Percentiles rank a stretch among this genome's conserved stretches.
Evolutionary conservation across 2,888 invertebrate genomes (phyloP).

Genomic region (Vannuccia rotundouncinata): DNA sequence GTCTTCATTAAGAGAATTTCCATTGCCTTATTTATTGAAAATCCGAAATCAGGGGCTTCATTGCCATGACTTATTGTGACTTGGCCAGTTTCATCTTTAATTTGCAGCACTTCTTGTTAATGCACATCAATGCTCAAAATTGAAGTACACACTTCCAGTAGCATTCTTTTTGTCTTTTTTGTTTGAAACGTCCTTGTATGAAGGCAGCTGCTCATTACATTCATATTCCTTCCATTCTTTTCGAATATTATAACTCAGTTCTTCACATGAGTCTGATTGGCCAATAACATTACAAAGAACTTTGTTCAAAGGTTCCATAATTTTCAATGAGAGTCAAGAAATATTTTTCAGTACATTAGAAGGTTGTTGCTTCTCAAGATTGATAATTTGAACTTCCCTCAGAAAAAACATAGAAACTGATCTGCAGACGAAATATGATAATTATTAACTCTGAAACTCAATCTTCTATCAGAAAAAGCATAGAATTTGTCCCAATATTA

Average conservation of each 20-base stretch:
- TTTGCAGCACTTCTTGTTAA: background rate
- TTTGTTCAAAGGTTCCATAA: background rate
- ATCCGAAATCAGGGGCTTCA: background rate
- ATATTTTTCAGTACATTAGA: background rate
- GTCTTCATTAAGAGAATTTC: background rate
- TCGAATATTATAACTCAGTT: background rate
- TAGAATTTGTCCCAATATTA: background rate
- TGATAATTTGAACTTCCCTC: background rate
- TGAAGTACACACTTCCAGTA: slow-evolving; percentile 7
- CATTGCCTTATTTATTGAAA: slow-evolving; percentile 18
- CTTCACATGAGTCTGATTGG: background rate
- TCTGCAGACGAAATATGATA: background rate
- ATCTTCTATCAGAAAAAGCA: no score
- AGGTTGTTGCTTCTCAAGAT: background rate
- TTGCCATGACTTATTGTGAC: background rate
- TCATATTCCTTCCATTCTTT: background rate
- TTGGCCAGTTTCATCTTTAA: slow-evolving; percentile 6
- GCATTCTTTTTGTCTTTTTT: background rate
- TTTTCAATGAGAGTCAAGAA: no score
- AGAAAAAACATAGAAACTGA: background rate
- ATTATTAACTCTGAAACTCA: background rate
- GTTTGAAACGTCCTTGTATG: background rate
- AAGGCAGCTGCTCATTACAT: background rate
- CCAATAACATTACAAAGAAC: background rate
- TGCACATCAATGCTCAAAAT: background rate